Percentiles rank a stretch among this genome's conserved stretches.
Conservation (phyloP, 2,888 invertebrate genomes). For the Eilema sororculum region DNA sequence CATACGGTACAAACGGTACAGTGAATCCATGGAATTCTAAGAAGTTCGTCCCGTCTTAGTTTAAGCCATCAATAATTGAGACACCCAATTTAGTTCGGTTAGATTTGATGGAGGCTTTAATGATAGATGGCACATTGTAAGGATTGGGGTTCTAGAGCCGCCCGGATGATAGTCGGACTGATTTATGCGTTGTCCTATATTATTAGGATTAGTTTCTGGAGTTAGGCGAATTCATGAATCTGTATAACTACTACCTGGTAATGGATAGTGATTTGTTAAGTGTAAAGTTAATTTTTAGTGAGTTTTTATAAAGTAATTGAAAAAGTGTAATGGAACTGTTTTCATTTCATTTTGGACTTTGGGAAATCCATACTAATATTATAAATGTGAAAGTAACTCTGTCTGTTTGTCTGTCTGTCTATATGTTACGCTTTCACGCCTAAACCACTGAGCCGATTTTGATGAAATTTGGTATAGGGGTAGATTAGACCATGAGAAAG, state of each 20-base stretch:
- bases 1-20: background rate
- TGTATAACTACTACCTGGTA: background rate
- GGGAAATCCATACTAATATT: too few species aligned
- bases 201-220: constrained; percentile 24
- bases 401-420: too few species aligned
- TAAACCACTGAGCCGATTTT: too few species aligned
- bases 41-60: background rate
- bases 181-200: constrained; percentile 39
- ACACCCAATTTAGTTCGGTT: constrained; percentile 20
- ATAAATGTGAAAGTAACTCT: too few species aligned
- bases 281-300: too few species aligned
- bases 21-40: background rate
- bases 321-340: too few species aligned
- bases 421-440: too few species aligned
- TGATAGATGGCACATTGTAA: constrained; percentile 37
- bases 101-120: constrained; percentile 45
- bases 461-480: too few species aligned
- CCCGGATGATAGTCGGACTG: constrained; percentile 38
- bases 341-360: too few species aligned
- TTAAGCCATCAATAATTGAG: constrained; percentile 3
- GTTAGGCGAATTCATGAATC: constrained; percentile 3
- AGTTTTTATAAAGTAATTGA: too few species aligned
- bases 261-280: background rate
- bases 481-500: too few species aligned
- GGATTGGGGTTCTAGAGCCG: constrained; percentile 48